Percentiles rank a stretch among this genome's conserved stretches.
phyloP scores from a whole-genome alignment of 2,888 invertebrate genomes.

The Apoderus coryli region DNA sequence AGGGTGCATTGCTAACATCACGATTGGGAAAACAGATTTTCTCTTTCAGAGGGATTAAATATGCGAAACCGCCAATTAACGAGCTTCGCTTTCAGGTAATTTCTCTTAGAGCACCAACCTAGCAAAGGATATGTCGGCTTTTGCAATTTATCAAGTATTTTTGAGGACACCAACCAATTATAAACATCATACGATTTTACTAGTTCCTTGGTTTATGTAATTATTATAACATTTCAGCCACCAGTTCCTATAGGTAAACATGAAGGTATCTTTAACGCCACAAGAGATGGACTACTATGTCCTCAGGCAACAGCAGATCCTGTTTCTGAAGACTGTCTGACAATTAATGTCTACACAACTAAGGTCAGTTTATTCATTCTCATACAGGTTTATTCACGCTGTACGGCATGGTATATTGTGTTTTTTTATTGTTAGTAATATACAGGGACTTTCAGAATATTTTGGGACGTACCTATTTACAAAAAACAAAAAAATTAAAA shows the following conservation, averaged over 20 bases:
- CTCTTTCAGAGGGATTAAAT: constrained; percentile 24
- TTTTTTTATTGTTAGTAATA: background rate
- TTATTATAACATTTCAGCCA: no score
- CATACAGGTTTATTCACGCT: background rate
- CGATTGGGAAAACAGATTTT: constrained; percentile 23
- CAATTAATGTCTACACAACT: constrained; percentile 45
- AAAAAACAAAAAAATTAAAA: no score
- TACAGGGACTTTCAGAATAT: no score
- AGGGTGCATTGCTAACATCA: constrained; percentile 22
- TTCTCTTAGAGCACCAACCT: no score
- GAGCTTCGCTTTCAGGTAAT: constrained; percentile 30
- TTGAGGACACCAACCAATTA: no score
- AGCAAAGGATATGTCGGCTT: no score
- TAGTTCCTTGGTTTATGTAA: no score
- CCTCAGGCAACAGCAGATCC: constrained; percentile 26
- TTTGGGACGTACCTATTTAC: no score
- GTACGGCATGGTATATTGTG: background rate
- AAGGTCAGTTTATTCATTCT: constrained; percentile 25
- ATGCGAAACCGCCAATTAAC: constrained; percentile 25
- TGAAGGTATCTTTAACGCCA: constrained; percentile 27
- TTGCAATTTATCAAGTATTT: no score
- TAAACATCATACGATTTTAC: no score
- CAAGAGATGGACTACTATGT: constrained; percentile 28
- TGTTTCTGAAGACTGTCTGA: constrained; percentile 47
- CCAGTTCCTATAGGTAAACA: constrained; percentile 28